These are phyloP conservation scores for Ophion obscuratus DNA, from an alignment of 2,888 invertebrate species.

Conservation along the genomic window DNA sequence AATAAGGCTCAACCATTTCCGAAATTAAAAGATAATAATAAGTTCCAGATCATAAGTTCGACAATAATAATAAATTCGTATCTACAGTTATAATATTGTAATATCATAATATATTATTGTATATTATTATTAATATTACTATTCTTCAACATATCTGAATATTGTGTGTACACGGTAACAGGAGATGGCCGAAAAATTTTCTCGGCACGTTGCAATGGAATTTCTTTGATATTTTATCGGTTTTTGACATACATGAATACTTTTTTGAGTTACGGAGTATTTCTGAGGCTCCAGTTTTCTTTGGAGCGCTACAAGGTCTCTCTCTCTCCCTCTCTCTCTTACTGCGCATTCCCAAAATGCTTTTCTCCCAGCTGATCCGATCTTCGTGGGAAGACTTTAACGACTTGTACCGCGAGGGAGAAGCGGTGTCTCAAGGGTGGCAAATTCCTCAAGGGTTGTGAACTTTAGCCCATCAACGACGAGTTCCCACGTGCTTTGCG, in stretches of 20 bases:
- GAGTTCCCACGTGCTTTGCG: conserved; percentile 28
- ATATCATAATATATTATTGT: too few relatives aligned
- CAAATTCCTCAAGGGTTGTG: conserved; percentile 54
- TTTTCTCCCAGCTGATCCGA: conserved; percentile 59
- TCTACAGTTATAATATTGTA: too few relatives aligned
- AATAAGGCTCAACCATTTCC: too few relatives aligned
- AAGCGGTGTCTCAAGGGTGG: conserved; percentile 29
- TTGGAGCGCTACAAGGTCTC: conserved; percentile 4
- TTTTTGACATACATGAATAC: neutral
- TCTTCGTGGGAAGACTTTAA: conserved; percentile 57
- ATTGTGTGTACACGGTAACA: too few relatives aligned
- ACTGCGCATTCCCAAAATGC: conserved; percentile 44
- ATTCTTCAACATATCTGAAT: too few relatives aligned
- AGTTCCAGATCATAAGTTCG: too few relatives aligned
- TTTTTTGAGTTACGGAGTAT: neutral
- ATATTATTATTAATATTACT: too few relatives aligned
- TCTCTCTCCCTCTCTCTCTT: neutral
- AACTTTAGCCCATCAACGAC: conserved; percentile 23
- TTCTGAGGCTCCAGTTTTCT: conserved; percentile 4
- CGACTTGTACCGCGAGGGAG: conserved; percentile 9
- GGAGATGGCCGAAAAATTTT: too few relatives aligned
- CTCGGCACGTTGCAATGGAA: too few relatives aligned
- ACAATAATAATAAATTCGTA: too few relatives aligned
- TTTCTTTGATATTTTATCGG: neutral
- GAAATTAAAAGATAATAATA: too few relatives aligned